Conservation (phyloP, 2,888 invertebrate species). For the Synergus umbraculus region DNA sequence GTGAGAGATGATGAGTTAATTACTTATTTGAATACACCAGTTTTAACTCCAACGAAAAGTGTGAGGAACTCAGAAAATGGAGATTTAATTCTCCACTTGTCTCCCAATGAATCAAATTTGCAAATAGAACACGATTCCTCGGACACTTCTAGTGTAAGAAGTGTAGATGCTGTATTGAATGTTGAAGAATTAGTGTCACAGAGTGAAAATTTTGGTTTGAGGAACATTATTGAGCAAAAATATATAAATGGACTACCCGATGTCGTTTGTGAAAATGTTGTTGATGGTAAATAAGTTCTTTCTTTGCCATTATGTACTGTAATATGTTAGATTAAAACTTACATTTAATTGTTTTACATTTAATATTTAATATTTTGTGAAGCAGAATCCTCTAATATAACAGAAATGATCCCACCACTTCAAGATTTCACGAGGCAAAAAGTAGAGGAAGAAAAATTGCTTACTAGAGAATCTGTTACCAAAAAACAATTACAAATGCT, state of each 20-base stretch:
- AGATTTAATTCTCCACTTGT: constrained; percentile 33
- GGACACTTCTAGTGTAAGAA: constrained; percentile 21
- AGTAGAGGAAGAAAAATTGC: background rate
- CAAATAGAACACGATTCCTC: constrained; percentile 19
- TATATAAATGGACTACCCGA: constrained; percentile 1
- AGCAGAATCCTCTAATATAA: background rate
- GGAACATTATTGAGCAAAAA: background rate
- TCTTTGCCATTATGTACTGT: background rate
- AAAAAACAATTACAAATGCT: constrained; percentile 14
- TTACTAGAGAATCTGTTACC: background rate
- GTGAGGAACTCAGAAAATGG: constrained; percentile 45
- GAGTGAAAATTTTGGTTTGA: background rate
- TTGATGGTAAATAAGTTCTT: background rate
- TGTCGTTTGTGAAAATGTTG: background rate
- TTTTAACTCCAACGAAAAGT: constrained; percentile 57
- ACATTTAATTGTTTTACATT: background rate
- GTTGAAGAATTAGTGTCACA: constrained; percentile 5
- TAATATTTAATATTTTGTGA: background rate
- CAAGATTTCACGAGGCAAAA: constrained; percentile 1
- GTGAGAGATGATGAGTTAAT: constrained; percentile 64
- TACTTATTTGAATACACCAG: constrained; percentile 63
- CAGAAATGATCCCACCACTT: background rate
- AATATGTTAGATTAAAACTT: background rate
- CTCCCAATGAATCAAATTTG: constrained; percentile 14
- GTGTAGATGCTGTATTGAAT: constrained; percentile 5